Base-by-base conservation (phyloP, 1,140 invertebrate species). In the Cherax destructor region DNA sequence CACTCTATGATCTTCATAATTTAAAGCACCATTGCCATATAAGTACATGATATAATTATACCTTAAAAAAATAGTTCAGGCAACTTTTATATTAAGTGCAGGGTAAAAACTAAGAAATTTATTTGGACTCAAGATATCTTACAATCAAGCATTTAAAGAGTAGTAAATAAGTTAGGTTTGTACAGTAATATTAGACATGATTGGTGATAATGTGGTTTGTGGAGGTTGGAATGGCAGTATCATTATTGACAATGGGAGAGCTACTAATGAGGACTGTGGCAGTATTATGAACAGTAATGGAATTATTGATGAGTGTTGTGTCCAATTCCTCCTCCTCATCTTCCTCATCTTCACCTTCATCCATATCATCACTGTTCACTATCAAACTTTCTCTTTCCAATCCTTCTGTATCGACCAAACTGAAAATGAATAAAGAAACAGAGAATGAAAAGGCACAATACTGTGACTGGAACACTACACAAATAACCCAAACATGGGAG, bases 331-430 rank as follows among this genome's bases (percentile, higher is more conserved):
- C 88, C n/a, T 90, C 81, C 47, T 85, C 88, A 11, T 83, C 87
- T 4, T 84, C 77, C 18, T 91, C 88, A 10, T 80, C 86, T n/a
- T 80, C 76, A 52, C 6, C 76, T 79, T 72, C 87, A 4, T 85
- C 83, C 18, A 59, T 52, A 13, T 69, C 81, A 52, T 16, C 76
- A 77, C 72, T 74, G 30, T 79, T 91, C 11, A 91, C 88, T n/a
- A 91, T 91, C 49, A 91, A 52, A 61, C 88, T 91, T 52, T 91
- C 88, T 50, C 88, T 91, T 52, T 91, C 88, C 18, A 91, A 7
- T 30, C 88, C 88, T 69, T 91, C 88, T 49, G 88, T 91, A 47
- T 91, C 88, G 3, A 91, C 88, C 88, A 91, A 91, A 78, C 88
- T 91, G 83, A 47, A 84, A 84, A n/a, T 11, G 41, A 85, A 69